These are phyloP conservation scores for Drosophila kambysellisi DNA, from an alignment of 2,888 invertebrate species.

Conservation along the genomic window DNA sequence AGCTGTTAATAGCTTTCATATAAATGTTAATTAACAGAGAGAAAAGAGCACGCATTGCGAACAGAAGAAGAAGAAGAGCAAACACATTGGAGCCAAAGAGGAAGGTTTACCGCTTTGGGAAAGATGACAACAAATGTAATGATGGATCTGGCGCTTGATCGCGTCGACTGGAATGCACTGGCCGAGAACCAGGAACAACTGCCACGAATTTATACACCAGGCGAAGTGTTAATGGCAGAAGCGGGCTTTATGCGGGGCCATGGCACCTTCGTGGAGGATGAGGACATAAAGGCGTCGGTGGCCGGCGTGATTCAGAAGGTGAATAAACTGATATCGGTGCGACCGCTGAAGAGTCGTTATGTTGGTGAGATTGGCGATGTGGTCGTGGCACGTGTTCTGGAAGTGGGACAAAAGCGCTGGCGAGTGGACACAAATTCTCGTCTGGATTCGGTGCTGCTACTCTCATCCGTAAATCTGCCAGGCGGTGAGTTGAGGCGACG, in stretches of 20 bases:
- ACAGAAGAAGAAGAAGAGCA: slow-evolving; percentile 7
- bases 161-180: slow-evolving; percentile 87
- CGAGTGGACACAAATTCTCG: slow-evolving; percentile 97
- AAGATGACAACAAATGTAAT: slow-evolving; percentile 86
- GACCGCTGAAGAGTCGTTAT: slow-evolving; percentile 95
- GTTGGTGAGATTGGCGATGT: slow-evolving; percentile 98
- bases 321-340: slow-evolving; percentile 96
- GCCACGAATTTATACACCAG: slow-evolving; percentile 92
- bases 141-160: slow-evolving; percentile 88
- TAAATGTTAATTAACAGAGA: slow-evolving; percentile 18
- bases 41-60: slow-evolving; percentile 19
- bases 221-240: slow-evolving; percentile 93
- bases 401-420: slow-evolving; percentile 97
- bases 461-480: slow-evolving; percentile 98
- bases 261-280: slow-evolving; percentile 96
- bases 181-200: slow-evolving; percentile 86
- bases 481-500: slow-evolving; percentile 97
- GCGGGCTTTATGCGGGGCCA: slow-evolving; percentile 91
- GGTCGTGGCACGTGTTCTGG: slow-evolving; percentile 96
- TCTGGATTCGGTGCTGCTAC: slow-evolving; percentile 92
- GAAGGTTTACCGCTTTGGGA: background rate
- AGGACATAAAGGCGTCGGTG: slow-evolving; percentile 94
- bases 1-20: background rate
- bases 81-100: slow-evolving; percentile 8
- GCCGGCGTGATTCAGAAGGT: slow-evolving; percentile 97